Base-by-base conservation (phyloP, 2,113 vertebrate species). In the Tachysurus fulvidraco region DNA sequence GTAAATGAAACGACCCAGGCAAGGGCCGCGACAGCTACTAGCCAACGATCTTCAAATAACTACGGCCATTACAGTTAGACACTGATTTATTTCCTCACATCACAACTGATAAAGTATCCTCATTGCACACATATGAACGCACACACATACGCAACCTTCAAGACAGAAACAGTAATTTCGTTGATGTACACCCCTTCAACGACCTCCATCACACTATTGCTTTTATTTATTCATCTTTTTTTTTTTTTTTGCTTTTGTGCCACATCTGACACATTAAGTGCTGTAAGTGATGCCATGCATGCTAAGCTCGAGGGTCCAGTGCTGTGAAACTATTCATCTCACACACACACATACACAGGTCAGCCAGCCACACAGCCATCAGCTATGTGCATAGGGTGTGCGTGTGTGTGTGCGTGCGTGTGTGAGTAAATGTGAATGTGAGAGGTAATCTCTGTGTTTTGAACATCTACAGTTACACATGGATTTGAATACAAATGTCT, bases 151-250 rank as follows among this genome's bases (percentile, higher is more conserved):
- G 65, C 83, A 65, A 86, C 28, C 74, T 81, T 55, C 79, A 84
- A 69, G 50, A 41, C 50, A 71, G 87, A 64, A n/a, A 81, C 41
- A 60, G 76, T 76, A 77, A 50, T 83, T 50, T 46, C 50, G n/a
- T 28, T 86, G 87, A 90, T 89, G 55, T 84, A 89, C 78, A 67
- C 41, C 86, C 74, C 67, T 85, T 85, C 85, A 81, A 69, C 59
- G 83, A 77, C 64, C 84, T 67, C 81, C 83, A 86, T 80, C 80
- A 87, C 59, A 78, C 59, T 46, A 50, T 85, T 88, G 79, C 54
- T 36, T 82, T 88, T 88, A 74, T 83, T 88, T 88, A 81, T 88
- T 84, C 65, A 71, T 71, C 23, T 77, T 16, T 78, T 50, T 84
- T 76, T 76, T 36, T 50, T 81, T 83, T 81, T 21, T 21, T 77